phyloP scores from a whole-genome alignment of 2,113 vertebrate genomes.

The Halichoerus grypus region DNA sequence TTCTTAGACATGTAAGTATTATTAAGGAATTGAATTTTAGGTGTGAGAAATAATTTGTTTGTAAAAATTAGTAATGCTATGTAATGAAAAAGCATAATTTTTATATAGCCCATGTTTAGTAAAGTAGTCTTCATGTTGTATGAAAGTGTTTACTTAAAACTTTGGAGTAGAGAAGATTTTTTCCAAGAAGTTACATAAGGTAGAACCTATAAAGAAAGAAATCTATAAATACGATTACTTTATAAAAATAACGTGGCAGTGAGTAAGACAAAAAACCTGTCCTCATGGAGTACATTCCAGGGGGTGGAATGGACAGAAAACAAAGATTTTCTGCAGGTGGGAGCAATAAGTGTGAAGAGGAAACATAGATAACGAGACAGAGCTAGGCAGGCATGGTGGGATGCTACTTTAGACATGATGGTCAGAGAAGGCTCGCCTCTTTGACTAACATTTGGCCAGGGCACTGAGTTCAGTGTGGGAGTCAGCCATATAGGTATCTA shows the following conservation, averaged over 20 bases:
- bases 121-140: background rate
- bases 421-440: background rate
- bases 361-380: background rate
- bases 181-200: background rate
- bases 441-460: background rate
- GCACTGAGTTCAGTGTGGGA: background rate
- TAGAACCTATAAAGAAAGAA: background rate
- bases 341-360: no score
- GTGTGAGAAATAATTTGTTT: constrained; percentile 49
- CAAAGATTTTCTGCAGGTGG: background rate
- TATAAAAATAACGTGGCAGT: background rate
- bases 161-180: background rate
- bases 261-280: background rate
- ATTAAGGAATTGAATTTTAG: constrained; percentile 57
- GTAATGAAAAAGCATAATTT: background rate
- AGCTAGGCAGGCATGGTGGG: background rate
- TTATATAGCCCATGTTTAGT: background rate
- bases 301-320: background rate
- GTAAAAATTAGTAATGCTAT: constrained; percentile 45
- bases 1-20: constrained; percentile 92
- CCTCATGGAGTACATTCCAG: background rate
- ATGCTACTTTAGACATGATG: accelerated
- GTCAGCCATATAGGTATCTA: no score
- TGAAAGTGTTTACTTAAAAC: background rate
- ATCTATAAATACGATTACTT: background rate